A percentile compares a stretch with the other conserved stretches of the same genome.
phyloP scores from a whole-genome alignment of 2,113 vertebrate genomes.

The Ivindomyrus marchei region DNA sequence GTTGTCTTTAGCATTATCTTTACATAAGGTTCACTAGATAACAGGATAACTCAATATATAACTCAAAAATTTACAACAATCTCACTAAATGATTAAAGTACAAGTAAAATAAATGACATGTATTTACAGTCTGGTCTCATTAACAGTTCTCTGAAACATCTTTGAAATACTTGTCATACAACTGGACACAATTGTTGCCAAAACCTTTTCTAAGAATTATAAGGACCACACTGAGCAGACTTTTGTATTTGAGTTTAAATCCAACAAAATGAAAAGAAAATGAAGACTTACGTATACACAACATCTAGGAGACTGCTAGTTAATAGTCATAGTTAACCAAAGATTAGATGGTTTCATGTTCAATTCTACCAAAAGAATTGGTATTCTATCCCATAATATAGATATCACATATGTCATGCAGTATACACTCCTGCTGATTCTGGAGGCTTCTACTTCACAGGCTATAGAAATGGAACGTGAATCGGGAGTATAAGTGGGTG shows the following conservation, averaged over 20 bases:
- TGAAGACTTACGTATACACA: background rate
- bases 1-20: background rate
- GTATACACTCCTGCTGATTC: background rate
- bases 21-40: background rate
- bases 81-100: background rate
- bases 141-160: background rate
- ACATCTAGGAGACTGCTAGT: background rate
- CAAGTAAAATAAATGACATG: background rate
- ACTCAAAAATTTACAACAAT: background rate
- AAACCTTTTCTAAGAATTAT: background rate
- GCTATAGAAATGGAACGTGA: background rate
- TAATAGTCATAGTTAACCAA: background rate
- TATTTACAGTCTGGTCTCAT: background rate
- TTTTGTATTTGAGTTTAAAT: background rate
- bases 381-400: background rate
- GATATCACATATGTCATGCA: background rate
- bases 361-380: background rate
- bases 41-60: background rate
- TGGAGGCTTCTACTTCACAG: background rate
- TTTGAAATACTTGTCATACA: background rate
- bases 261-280: background rate
- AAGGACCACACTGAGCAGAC: background rate
- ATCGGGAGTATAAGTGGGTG: too few relatives aligned
- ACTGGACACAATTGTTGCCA: background rate
- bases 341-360: background rate